phyloP scores from a whole-genome alignment of 2,113 vertebrate species.

The human (Homo sapiens) region GRCh38 chr3:97985501-97986000 shows the following conservation, averaged over 20 bases:
- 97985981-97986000: too few relatives aligned
- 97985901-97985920: too few relatives aligned
- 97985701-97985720: background rate
- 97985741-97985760: background rate
- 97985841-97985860: background rate
- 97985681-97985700: background rate
- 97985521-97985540: background rate
- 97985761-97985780: background rate
- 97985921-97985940: too few relatives aligned
- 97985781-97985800: background rate
- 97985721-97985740: background rate
- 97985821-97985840: background rate
- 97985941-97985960: too few relatives aligned
- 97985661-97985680: constrained; percentile 21
- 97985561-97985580: background rate
- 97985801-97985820: background rate
- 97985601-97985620: background rate
- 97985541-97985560: background rate
- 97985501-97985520: background rate
- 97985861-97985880: too few relatives aligned
- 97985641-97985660: background rate
- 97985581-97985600: background rate
- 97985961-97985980: too few relatives aligned
- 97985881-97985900: too few relatives aligned
- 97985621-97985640: background rate